Evolutionary conservation across 2,888 invertebrate genomes (phyloP).

Genomic region (Lasioglossum villosulum): DNA sequence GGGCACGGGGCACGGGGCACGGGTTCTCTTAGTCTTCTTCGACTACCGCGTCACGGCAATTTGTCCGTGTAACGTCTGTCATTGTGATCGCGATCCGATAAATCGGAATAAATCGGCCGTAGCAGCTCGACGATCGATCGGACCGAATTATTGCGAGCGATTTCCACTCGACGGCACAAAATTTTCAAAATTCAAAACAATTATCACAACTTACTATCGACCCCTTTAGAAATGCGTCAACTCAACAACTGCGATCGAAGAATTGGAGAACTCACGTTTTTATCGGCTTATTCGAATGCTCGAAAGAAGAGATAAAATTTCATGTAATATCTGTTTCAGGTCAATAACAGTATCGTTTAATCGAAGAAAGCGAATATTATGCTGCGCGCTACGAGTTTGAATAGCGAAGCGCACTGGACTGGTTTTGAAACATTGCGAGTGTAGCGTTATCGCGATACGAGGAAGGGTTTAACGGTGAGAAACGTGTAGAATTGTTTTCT

Average conservation of each 20-base stretch:
- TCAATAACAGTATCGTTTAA: neutral
- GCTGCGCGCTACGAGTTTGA: neutral
- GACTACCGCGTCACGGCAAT: conserved; percentile 16
- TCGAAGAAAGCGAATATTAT: neutral
- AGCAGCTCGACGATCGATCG: neutral
- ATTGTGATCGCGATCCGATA: conserved; percentile 45
- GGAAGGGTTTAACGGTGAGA: neutral
- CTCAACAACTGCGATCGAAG: neutral
- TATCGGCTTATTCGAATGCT: no score
- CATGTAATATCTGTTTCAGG: no score
- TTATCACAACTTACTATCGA: neutral
- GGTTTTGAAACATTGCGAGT: neutral
- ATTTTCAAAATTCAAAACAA: neutral
- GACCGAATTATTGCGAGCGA: neutral
- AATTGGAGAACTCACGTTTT: no score
- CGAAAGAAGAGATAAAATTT: neutral
- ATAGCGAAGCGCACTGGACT: neutral
- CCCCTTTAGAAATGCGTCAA: neutral
- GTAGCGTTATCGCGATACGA: neutral
- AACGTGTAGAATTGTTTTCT: neutral
- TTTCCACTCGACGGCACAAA: neutral
- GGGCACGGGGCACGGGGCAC: neutral
- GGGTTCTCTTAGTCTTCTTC: neutral
- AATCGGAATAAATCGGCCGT: conserved; percentile 10
- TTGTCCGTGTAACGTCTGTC: conserved; percentile 37